Conservation (phyloP, 2,888 invertebrate genomes). For the Lasioglossum pauxillum region DNA sequence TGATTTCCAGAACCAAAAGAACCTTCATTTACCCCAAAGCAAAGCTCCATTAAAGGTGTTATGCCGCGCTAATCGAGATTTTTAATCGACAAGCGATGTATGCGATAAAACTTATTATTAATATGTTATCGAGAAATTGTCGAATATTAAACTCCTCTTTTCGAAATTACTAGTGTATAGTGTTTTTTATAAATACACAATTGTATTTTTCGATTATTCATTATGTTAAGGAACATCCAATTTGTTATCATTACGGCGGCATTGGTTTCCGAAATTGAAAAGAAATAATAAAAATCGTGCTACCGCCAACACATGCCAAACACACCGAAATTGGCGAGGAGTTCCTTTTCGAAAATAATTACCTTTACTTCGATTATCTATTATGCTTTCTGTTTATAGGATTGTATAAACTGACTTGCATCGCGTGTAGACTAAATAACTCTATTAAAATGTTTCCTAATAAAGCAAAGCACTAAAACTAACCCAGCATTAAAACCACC, state of each 20-base stretch:
- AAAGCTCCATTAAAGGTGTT: neutral
- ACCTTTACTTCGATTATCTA: neutral
- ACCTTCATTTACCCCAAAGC: conserved; percentile 1
- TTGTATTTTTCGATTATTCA: neutral
- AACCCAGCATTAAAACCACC: conserved; percentile 72
- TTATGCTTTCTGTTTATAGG: neutral
- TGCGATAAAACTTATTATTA: neutral
- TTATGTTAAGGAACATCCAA: too few relatives aligned
- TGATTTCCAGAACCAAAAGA: neutral
- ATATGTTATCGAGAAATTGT: neutral
- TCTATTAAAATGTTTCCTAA: conserved; percentile 59
- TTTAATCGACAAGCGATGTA: too few relatives aligned
- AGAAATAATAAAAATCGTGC: neutral
- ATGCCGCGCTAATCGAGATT: neutral
- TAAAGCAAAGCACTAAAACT: conserved; percentile 73
- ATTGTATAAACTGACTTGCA: neutral
- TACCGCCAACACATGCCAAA: too few relatives aligned
- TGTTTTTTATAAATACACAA: neutral
- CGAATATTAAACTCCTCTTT: neutral
- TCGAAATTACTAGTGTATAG: neutral
- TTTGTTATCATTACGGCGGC: too few relatives aligned
- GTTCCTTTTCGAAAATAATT: neutral
- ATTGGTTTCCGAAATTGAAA: neutral
- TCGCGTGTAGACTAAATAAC: neutral
- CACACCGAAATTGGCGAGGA: too few relatives aligned